Percentiles rank a stretch among this genome's conserved stretches.
phyloP scores from a whole-genome alignment of 2,797 vertebrate species.

The Gymnopithys bicolor region DNA sequence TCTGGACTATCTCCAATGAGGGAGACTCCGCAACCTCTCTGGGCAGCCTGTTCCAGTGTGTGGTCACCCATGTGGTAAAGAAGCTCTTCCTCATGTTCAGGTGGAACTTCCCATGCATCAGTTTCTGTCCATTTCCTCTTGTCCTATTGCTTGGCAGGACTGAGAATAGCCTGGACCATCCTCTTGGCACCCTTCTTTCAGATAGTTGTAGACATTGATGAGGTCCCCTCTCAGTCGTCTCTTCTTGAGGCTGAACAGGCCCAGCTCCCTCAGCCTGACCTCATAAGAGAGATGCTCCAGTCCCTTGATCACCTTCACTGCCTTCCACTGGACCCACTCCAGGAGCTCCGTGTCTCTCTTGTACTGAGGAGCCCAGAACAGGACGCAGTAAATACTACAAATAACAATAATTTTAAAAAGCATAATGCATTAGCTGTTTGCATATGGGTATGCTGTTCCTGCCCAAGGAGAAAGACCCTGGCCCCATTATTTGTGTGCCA shows the following conservation, averaged over 20 bases:
- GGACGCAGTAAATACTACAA: not conserved
- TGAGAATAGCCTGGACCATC: not conserved
- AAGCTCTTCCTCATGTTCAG: not conserved
- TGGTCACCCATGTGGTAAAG: not conserved
- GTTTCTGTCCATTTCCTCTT: not conserved
- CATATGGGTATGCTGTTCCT: not conserved
- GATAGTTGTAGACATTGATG: not conserved
- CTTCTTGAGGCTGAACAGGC: not conserved
- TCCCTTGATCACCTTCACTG: not conserved
- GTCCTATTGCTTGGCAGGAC: not conserved
- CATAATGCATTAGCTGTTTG: not conserved
- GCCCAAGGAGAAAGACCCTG: not conserved
- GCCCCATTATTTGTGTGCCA: not conserved
- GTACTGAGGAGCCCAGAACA: not conserved
- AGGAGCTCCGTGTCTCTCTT: not conserved
- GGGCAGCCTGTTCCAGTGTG: not conserved
- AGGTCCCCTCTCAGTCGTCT: not conserved
- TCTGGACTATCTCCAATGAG: not conserved
- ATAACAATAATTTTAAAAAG: not conserved
- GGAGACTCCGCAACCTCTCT: not conserved
- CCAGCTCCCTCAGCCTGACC: not conserved
- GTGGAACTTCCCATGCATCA: not conserved
- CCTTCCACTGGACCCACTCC: not conserved
- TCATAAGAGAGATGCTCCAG: fast-evolving
- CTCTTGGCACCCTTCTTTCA: not conserved